Evolutionary conservation across 2,113 vertebrate species (phyloP), one percentile per base, ranked within the genome.

Genomic region (Saimiri boliviensis): DNA sequence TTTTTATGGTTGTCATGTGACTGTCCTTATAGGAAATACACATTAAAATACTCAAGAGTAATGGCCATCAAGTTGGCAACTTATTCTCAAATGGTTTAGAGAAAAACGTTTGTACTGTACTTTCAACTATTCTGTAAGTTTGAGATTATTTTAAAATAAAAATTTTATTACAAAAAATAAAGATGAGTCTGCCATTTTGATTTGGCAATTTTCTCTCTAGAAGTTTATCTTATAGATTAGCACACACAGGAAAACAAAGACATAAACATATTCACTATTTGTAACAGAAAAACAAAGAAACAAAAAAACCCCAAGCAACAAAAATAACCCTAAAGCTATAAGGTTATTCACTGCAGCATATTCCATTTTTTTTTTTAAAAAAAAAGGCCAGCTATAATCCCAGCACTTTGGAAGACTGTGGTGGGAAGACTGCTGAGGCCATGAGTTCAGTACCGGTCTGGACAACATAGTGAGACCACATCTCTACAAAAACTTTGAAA

Each of bases 131-230:
- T 92, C 42, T 79, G 20, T 82, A 56, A 87, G 3, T 81, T 2
- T 82, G 16, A 54, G 71, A 86, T 74, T 74, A 52, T 79, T 86
- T 91, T 40, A n/a, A 89, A 96, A 47, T 91, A 91, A 87, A 66
- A 76, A 76, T 45, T 77, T 42, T 58, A 42, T 42, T 52, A 77
- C 19, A 68, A 63, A 74, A 49, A 52, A 66, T 30, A 60, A 73
- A 84, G 86, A 96, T 27, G 37, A 80, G 81, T n/a, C 66, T 86
- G n/a, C 32, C 32, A 66, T 76, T 73, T 37, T 84, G 58, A 91
- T 52, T 42, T 63, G 20, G 71, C 27, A 73, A 89, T 47, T 91
- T 86, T 32, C 35, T 47, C 30, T 73, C 63, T 86, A 86, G 79
- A 42, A 86, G 52, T 79, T 74, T 91, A 86, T 47, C 54, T 93